phyloP scores from a whole-genome alignment of 2,113 vertebrate species.

The Mormoops blainvillei region DNA sequence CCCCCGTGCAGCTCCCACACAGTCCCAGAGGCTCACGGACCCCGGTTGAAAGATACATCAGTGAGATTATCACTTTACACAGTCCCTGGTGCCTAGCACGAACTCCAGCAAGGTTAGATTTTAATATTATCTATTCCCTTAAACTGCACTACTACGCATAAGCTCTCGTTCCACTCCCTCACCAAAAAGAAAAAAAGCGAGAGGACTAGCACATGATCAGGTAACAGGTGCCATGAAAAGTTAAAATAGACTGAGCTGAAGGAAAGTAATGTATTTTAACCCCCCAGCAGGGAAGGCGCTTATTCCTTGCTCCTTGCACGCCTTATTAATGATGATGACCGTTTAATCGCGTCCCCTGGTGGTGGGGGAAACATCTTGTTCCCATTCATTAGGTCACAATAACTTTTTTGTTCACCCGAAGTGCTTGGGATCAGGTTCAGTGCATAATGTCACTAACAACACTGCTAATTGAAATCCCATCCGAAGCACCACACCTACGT shows the following conservation, averaged over 20 bases:
- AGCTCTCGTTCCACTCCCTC: not conserved
- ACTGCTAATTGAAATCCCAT: constrained; percentile 80
- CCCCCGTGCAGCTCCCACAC: not conserved
- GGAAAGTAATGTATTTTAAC: constrained; percentile 59
- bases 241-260: constrained; percentile 32
- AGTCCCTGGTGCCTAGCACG: not conserved
- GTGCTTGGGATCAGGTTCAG: constrained; percentile 78
- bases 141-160: not conserved
- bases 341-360: constrained; percentile 70
- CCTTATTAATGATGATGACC: constrained; percentile 64
- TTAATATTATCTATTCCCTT: not conserved
- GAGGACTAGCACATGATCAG: not conserved
- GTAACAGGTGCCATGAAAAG: constrained; percentile 52
- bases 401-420: constrained; percentile 78
- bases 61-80: not conserved
- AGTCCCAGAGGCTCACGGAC: not conserved
- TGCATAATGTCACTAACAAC: constrained; percentile 72
- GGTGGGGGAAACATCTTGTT: constrained; percentile 77
- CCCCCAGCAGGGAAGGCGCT: constrained; percentile 39
- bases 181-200: not conserved
- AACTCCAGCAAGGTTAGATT: not conserved
- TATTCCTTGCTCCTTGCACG: constrained; percentile 62
- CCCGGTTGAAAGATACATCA: not conserved
- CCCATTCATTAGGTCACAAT: constrained; percentile 78
- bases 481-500: constrained; percentile 53